Conservation (phyloP, 2,888 invertebrate genomes). For the Baronia brevicornis region DNA sequence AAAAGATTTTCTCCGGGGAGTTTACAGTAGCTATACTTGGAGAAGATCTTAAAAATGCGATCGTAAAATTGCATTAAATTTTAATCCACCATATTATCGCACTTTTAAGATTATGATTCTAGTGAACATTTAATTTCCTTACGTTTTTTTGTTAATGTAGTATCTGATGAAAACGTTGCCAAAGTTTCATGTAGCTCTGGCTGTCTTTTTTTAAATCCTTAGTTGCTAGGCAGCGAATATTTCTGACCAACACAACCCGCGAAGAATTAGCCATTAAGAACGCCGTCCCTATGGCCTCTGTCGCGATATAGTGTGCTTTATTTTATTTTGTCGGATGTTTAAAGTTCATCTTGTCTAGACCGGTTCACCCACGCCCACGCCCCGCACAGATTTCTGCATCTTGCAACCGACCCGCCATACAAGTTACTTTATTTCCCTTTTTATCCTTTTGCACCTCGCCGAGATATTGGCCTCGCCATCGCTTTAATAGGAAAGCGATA, state of each 20-base stretch:
- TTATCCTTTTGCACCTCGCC: conserved; percentile 63
- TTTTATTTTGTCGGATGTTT: conserved; percentile 66
- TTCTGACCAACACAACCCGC: conserved; percentile 13
- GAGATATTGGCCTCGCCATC: conserved; percentile 50
- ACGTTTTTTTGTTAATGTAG: too few relatives aligned
- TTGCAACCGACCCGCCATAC: conserved; percentile 67
- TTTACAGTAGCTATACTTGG: conserved; percentile 41
- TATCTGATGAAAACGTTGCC: not conserved
- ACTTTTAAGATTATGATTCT: too few relatives aligned
- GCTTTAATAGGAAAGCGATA: conserved; percentile 56
- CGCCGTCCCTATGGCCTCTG: conserved; percentile 45
- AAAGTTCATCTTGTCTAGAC: conserved; percentile 73
- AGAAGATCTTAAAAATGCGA: conserved; percentile 33
- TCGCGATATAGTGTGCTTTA: conserved; percentile 56
- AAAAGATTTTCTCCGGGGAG: conserved; percentile 61
- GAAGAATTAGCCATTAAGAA: conserved; percentile 46
- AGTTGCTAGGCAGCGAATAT: conserved; percentile 12
- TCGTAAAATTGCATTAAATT: conserved; percentile 7
- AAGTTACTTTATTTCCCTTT: conserved; percentile 67
- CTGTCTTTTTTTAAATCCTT: not conserved
- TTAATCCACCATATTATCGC: too few relatives aligned
- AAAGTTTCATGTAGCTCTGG: conserved; percentile 1
- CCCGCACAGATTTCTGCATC: conserved; percentile 73
- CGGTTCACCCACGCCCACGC: conserved; percentile 66
- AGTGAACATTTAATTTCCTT: too few relatives aligned